Evolutionary conservation across 2,888 invertebrate genomes (phyloP).

Genomic region (Sesia apiformis): DNA sequence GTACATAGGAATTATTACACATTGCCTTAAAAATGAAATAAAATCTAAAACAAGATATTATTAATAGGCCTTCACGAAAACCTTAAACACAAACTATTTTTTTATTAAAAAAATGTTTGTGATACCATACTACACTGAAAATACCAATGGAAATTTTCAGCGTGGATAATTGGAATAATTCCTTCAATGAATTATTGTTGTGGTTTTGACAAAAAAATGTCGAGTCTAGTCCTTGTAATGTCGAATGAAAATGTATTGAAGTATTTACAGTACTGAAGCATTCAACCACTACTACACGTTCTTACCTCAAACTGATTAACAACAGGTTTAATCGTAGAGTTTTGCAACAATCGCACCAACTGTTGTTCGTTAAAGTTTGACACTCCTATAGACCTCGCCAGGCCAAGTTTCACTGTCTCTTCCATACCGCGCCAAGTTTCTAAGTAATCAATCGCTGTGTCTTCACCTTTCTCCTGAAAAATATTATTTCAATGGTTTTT

Average conservation of each 20-base stretch:
- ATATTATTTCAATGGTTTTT: too few relatives aligned
- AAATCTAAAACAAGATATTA: too few relatives aligned
- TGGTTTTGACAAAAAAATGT: too few relatives aligned
- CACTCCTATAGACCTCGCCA: slow-evolving; percentile 82
- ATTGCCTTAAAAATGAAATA: too few relatives aligned
- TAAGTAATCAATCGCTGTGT: slow-evolving; percentile 77
- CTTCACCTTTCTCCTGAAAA: slow-evolving; percentile 41
- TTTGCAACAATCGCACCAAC: slow-evolving; percentile 74
- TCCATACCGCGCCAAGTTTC: slow-evolving; percentile 88
- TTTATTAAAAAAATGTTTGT: too few relatives aligned
- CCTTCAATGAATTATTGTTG: too few relatives aligned
- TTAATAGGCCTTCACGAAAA: too few relatives aligned
- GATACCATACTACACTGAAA: too few relatives aligned
- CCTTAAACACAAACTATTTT: too few relatives aligned
- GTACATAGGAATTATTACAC: too few relatives aligned
- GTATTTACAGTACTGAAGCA: neutral
- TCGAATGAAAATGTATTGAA: neutral
- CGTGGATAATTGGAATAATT: too few relatives aligned
- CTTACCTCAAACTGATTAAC: slow-evolving; percentile 72
- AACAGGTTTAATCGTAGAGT: slow-evolving; percentile 75
- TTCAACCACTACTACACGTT: neutral
- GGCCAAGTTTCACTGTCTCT: slow-evolving; percentile 76
- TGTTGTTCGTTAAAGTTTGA: slow-evolving; percentile 88
- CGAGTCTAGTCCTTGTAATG: neutral
- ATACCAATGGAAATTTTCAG: too few relatives aligned